phyloP scores from a whole-genome alignment of 92 coral and sea anemone species.

The Hydrozoanthus gracilis region DNA sequence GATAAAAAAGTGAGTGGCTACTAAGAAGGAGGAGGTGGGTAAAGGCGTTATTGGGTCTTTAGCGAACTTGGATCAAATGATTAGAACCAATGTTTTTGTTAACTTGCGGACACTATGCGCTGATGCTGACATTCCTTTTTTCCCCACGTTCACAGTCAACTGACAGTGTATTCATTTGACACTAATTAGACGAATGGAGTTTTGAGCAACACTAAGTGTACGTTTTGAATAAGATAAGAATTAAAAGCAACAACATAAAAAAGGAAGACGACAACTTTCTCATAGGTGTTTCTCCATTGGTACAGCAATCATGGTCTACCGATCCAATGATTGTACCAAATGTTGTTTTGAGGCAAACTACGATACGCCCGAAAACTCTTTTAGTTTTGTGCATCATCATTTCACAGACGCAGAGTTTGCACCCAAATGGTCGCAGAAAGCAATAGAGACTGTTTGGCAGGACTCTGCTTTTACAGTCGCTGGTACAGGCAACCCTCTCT shows the following conservation, averaged over 20 bases:
- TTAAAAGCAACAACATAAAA: neutral
- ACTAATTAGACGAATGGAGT: neutral
- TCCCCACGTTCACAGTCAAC: neutral
- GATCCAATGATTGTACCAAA: neutral
- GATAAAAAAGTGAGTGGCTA: neutral
- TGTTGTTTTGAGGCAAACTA: neutral
- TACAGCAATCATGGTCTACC: neutral
- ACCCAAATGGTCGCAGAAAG: slow-evolving; percentile 7
- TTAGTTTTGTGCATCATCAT: neutral
- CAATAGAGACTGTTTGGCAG: slow-evolving; percentile 1
- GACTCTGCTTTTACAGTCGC: slow-evolving; percentile 12
- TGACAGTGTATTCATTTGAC: neutral
- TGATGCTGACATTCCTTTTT: neutral
- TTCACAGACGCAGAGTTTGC: too few relatives aligned
- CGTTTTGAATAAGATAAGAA: neutral
- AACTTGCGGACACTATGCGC: neutral
- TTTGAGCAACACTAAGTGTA: neutral
- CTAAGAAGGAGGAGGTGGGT: neutral
- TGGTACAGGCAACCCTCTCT: neutral
- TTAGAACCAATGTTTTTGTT: neutral
- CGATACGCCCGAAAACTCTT: slow-evolving; percentile 3
- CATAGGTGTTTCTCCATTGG: slow-evolving; percentile 7
- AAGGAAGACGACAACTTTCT: neutral
- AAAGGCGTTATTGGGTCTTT: neutral
- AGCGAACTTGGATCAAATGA: neutral